Conservation (phyloP, 2,113 vertebrate species). For the Nycticebus coucang region DNA sequence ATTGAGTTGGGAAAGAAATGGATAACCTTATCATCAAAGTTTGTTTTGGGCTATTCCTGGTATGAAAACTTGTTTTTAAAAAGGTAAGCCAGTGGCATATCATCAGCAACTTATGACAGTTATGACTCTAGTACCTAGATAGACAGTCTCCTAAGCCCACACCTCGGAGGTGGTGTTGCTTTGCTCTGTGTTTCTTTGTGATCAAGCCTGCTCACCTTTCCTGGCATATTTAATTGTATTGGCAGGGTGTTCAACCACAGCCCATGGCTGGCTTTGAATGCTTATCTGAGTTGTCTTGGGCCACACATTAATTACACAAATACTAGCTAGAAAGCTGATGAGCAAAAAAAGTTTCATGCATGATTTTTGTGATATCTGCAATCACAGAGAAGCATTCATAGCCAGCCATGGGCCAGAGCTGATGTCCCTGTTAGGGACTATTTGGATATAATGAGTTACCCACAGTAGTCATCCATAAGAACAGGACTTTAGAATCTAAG, state of each 20-base stretch:
- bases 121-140: background rate
- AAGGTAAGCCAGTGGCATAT: background rate
- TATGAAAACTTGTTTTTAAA: background rate
- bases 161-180: background rate
- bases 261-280: no score
- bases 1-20: background rate
- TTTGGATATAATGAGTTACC: background rate
- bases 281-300: no score
- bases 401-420: no score
- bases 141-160: background rate
- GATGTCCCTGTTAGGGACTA: background rate
- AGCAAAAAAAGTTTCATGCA: no score
- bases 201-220: background rate
- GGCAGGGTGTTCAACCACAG: no score
- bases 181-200: background rate
- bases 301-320: no score
- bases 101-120: background rate
- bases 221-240: background rate
- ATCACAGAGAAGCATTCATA: no score
- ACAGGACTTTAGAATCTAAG: background rate
- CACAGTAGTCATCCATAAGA: background rate
- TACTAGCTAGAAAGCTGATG: no score
- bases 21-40: background rate
- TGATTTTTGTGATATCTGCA: no score
- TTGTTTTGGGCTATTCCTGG: background rate